Conservation (phyloP, 2,797 vertebrate species). For the Miichthys miiuy region DNA sequence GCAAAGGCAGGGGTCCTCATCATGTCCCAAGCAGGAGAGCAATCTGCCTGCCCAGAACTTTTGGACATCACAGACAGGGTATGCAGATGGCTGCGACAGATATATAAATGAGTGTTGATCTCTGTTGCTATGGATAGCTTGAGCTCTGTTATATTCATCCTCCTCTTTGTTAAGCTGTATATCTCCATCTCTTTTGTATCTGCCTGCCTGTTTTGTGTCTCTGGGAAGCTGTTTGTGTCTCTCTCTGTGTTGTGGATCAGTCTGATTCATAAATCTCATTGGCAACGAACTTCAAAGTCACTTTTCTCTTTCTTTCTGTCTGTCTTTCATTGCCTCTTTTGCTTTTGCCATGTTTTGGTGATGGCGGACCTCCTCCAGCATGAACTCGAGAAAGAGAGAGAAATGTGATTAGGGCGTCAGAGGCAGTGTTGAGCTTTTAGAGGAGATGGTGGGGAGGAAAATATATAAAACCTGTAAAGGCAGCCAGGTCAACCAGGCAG, state of each 20-base stretch:
- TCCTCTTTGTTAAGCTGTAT: conserved; percentile 2
- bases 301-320: conserved; percentile 25
- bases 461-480: conserved; percentile 40
- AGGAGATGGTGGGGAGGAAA: conserved; percentile 46
- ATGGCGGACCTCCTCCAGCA: conserved; percentile 36
- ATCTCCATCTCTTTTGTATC: conserved; percentile 41
- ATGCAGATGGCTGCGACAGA: conserved; percentile 50
- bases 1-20: conserved; percentile 12
- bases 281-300: conserved; percentile 45
- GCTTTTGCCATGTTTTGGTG: conserved; percentile 15
- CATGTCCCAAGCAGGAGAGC: conserved; percentile 35
- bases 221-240: conserved; percentile 35
- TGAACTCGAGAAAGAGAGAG: conserved; percentile 21
- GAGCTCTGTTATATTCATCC: conserved; percentile 18
- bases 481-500: conserved; percentile 50
- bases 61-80: conserved; percentile 35
- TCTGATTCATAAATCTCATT: conserved; percentile 45
- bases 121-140: conserved; percentile 10
- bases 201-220: conserved; percentile 34
- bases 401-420: conserved; percentile 56
- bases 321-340: conserved; percentile 25
- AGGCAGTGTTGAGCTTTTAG: conserved; percentile 36
- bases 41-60: conserved; percentile 24
- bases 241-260: conserved; percentile 34
- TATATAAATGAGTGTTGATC: conserved; percentile 28